Conservation (phyloP, 1,140 invertebrate genomes). For the Oryctes rhinoceros region DNA sequence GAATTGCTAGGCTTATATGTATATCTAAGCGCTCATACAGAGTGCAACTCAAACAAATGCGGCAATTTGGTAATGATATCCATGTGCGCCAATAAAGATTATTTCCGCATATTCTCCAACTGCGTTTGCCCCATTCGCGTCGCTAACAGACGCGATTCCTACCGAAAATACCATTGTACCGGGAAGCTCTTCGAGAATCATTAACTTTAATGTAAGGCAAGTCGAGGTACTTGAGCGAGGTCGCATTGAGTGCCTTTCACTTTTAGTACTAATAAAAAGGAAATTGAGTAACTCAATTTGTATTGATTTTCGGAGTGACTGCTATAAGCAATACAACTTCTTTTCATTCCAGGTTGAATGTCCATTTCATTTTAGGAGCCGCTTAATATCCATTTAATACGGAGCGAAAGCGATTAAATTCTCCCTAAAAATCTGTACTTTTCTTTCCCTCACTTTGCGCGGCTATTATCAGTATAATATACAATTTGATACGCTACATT, state of each 20-base stretch:
- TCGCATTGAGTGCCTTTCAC: conserved; percentile 35
- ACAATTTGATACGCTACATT: not conserved
- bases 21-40: too few relatives aligned
- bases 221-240: not conserved
- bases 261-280: conserved; percentile 34
- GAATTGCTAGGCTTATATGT: too few relatives aligned
- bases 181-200: not conserved
- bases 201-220: conserved; percentile 31
- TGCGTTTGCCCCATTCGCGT: not conserved
- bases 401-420: not conserved
- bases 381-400: not conserved
- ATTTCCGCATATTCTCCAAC: not conserved
- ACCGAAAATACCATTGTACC: not conserved
- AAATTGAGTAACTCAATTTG: conserved; percentile 34
- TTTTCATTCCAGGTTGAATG: conserved; percentile 3
- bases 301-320: conserved; percentile 16
- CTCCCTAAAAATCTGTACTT: not conserved
- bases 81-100: too few relatives aligned
- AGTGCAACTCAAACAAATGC: too few relatives aligned
- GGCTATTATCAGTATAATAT: not conserved
- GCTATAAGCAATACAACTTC: conserved; percentile 10
- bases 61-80: too few relatives aligned
- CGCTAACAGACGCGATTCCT: not conserved
- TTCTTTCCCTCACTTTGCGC: not conserved
- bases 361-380: not conserved